Percentiles rank a stretch among this genome's conserved stretches.
Conservation (phyloP, 1,140 invertebrate species). For the Hyposmocoma kahamanoa region DNA sequence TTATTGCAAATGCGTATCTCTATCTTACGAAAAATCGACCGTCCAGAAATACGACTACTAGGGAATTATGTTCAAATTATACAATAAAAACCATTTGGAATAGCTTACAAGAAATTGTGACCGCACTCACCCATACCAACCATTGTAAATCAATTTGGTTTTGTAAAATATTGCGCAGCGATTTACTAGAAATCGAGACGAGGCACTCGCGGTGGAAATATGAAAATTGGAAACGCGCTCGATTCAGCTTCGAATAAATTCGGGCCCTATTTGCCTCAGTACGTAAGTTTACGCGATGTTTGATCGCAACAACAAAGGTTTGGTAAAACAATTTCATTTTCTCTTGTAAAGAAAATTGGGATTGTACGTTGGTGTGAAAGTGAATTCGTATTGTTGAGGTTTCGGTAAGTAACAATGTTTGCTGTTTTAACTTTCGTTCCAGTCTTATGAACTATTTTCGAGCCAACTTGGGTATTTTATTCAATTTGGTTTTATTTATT, state of each 20-base stretch:
- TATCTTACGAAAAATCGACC: too few species aligned
- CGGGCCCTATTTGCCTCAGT: conserved; percentile 37
- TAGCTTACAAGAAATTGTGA: background rate
- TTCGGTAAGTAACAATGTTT: too few species aligned
- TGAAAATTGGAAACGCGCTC: conserved; percentile 60
- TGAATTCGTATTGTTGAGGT: too few species aligned
- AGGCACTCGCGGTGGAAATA: conserved; percentile 49
- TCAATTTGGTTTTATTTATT: too few species aligned
- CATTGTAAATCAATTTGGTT: conserved; percentile 33
- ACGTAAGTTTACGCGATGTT: background rate
- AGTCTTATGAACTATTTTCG: too few species aligned
- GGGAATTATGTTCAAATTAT: too few species aligned
- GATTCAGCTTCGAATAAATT: conserved; percentile 55
- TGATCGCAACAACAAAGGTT: conserved; percentile 18
- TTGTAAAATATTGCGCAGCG: conserved; percentile 47
- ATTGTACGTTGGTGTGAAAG: too few species aligned
- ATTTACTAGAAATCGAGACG: conserved; percentile 41
- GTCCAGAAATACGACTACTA: too few species aligned
- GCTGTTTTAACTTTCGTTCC: too few species aligned
- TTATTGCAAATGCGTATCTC: too few species aligned
- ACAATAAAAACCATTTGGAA: background rate
- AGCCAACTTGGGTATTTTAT: too few species aligned
- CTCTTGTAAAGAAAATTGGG: too few species aligned
- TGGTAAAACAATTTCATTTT: background rate
- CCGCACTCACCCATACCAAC: background rate